A percentile compares a stretch with the other conserved stretches of the same genome.
Conservation (phyloP, 2,797 vertebrate genomes). For the Pristis pectinata region DNA sequence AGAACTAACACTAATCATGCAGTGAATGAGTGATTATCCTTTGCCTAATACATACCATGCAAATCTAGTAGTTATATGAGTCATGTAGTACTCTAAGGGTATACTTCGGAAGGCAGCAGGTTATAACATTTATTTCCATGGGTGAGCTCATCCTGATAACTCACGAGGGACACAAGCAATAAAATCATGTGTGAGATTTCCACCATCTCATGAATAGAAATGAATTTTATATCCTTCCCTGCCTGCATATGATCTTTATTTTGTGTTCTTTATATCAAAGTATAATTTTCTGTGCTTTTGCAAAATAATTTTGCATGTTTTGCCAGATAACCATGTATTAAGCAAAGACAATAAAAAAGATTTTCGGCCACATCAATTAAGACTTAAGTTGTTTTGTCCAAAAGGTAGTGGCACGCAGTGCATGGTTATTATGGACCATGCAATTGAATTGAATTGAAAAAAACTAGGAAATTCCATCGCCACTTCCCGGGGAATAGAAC, state of each 20-base stretch:
- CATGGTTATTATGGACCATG: no score
- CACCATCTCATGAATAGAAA: slow-evolving; percentile 9
- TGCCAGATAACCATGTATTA: background rate
- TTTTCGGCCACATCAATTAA: background rate
- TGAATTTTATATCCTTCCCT: background rate
- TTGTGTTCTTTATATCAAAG: background rate
- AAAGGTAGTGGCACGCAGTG: background rate
- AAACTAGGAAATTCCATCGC: no score
- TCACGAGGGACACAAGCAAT: slow-evolving; percentile 4
- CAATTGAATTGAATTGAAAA: no score
- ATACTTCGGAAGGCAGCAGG: background rate
- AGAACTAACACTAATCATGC: background rate
- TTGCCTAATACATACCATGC: background rate
- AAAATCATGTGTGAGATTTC: background rate
- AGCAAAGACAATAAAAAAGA: background rate
- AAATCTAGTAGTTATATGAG: background rate
- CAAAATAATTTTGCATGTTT: background rate
- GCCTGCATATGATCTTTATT: background rate
- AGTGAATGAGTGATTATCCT: background rate
- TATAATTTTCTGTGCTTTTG: background rate
- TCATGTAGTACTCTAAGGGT: background rate
- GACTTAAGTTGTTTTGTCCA: background rate
- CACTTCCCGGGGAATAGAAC: no score
- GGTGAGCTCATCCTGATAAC: background rate
- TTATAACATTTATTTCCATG: background rate